Conservation (phyloP, 2,797 vertebrate genomes). For the Gadopsis marmoratus region DNA sequence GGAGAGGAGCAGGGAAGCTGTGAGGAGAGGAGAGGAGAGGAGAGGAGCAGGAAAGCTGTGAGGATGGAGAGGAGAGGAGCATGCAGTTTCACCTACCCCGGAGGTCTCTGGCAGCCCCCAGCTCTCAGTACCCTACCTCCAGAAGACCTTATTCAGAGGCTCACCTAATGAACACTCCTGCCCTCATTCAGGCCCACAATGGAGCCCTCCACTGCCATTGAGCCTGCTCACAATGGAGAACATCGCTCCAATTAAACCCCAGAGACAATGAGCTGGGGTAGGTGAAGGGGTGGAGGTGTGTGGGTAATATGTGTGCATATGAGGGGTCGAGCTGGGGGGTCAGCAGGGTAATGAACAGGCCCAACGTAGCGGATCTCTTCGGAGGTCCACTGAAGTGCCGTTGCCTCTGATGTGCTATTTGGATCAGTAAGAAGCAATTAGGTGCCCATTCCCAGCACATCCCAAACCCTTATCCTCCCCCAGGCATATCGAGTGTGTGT, state of each 20-base stretch:
- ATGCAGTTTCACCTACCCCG: constrained; percentile 79
- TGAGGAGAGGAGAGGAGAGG: constrained; percentile 47
- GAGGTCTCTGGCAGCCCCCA: constrained; percentile 77
- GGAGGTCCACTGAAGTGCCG: constrained; percentile 84
- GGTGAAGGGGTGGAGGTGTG: constrained; percentile 81
- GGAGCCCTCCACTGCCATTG: constrained; percentile 87
- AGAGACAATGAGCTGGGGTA: constrained; percentile 84
- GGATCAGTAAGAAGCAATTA: constrained; percentile 89
- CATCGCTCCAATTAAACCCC: constrained; percentile 90
- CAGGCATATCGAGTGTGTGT: constrained; percentile 50
- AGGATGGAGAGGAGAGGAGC: too few species aligned
- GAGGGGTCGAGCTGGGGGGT: constrained; percentile 81
- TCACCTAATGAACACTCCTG: constrained; percentile 91
- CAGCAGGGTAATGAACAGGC: constrained; percentile 86
- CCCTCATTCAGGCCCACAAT: constrained; percentile 88
- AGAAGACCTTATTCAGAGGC: constrained; percentile 86
- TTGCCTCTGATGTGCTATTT: constrained; percentile 87
- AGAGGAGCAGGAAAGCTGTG: too few species aligned
- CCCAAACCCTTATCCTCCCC: constrained; percentile 68
- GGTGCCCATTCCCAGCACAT: constrained; percentile 81
- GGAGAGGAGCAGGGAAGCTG: constrained; percentile 70
- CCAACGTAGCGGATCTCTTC: constrained; percentile 78
- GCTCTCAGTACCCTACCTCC: constrained; percentile 78
- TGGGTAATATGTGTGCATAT: constrained; percentile 78
- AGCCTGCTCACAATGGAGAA: constrained; percentile 84